These are phyloP conservation scores for Aproaerema taeniolella DNA, from an alignment of 2,888 invertebrate species.

Conservation along the genomic window DNA sequence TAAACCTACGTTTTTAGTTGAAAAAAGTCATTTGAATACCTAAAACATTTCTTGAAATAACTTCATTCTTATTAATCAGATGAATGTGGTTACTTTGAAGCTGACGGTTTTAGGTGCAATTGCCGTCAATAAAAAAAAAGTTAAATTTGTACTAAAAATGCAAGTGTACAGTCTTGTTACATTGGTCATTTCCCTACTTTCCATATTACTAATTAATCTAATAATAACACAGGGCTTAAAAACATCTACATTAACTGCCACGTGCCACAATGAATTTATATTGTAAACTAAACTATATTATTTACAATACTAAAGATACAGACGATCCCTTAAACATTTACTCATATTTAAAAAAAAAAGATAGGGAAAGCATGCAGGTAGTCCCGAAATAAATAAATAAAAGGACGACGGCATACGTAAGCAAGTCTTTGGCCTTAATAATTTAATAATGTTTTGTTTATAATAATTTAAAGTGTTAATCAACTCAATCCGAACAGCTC, in stretches of 20 bases:
- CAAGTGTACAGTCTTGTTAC: constrained; percentile 62
- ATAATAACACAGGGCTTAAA: constrained; percentile 24
- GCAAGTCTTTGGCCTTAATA: constrained; percentile 16
- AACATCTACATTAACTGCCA: background rate
- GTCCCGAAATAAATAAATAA: too few relatives aligned
- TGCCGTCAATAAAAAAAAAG: background rate
- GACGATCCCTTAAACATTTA: constrained; percentile 1
- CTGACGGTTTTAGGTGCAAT: too few relatives aligned
- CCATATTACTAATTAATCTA: constrained; percentile 15
- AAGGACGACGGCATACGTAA: constrained; percentile 7
- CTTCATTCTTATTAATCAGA: too few relatives aligned
- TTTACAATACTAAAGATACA: constrained; percentile 1
- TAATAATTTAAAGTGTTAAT: background rate
- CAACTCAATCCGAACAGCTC: too few relatives aligned
- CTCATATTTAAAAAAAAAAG: background rate
- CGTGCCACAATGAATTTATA: background rate
- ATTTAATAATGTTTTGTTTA: constrained; percentile 1
- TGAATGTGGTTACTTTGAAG: too few relatives aligned
- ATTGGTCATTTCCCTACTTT: constrained; percentile 60
- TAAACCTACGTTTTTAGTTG: too few relatives aligned
- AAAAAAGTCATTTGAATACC: too few relatives aligned
- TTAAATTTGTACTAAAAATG: constrained; percentile 62
- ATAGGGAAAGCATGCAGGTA: too few relatives aligned
- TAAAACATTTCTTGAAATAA: too few relatives aligned
- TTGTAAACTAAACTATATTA: background rate